Evolutionary conservation across 2,113 vertebrate genomes (phyloP).

Genomic region (Upupa epops): DNA sequence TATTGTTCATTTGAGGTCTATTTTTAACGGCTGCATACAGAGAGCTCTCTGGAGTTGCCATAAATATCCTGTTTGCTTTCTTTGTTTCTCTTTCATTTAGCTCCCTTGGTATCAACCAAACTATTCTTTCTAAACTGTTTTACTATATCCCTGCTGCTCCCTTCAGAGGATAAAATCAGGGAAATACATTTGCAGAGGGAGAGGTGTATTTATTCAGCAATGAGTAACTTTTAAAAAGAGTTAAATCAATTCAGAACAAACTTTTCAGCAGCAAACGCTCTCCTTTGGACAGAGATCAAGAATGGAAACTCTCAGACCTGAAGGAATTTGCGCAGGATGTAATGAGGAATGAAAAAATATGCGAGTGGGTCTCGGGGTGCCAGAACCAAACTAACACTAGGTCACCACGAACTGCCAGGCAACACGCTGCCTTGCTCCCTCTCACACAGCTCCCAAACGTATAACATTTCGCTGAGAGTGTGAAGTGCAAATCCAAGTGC

Average conservation of each 20-base stretch:
- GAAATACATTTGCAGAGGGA: background rate
- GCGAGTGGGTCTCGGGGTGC: background rate
- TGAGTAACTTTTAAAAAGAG: conserved; percentile 47
- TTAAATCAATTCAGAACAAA: conserved; percentile 52
- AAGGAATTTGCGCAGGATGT: conserved; percentile 50
- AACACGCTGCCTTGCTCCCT: background rate
- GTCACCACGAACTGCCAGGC: background rate
- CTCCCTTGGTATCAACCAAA: conserved; percentile 36
- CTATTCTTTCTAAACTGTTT: conserved; percentile 18
- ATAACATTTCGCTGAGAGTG: conserved; percentile 20
- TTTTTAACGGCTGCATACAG: conserved; percentile 41
- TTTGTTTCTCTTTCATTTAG: conserved; percentile 53
- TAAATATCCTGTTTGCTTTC: conserved; percentile 64
- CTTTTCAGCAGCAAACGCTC: background rate
- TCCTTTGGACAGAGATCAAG: conserved; percentile 49
- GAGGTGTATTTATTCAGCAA: conserved; percentile 42
- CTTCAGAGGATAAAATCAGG: background rate
- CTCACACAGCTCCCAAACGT: background rate
- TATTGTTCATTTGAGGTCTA: conserved; percentile 31
- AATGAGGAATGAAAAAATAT: conserved; percentile 6
- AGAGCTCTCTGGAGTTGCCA: conserved; percentile 20
- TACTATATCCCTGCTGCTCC: conserved; percentile 1
- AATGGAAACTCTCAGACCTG: conserved; percentile 66
- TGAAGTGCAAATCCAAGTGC: conserved; percentile 9
- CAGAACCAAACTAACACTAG: background rate